Base-by-base conservation (phyloP, 2,113 vertebrate genomes). In the Gracilinanus agilis region DNA sequence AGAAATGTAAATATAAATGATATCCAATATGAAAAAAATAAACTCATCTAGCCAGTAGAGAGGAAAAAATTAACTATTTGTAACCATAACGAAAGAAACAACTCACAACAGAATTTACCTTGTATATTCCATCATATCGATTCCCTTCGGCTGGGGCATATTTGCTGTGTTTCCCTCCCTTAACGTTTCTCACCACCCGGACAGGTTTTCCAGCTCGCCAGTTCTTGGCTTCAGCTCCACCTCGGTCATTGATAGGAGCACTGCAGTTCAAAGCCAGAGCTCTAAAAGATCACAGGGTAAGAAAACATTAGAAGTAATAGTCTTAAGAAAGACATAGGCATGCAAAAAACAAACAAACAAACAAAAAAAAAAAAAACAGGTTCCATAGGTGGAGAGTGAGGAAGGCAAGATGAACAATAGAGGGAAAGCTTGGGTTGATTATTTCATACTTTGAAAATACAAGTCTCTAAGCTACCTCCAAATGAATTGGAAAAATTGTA, bases 111-210 rank as follows among this genome's bases (percentile, higher is more conserved):
- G 13, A 2, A 0, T 95, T 96, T 67, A 99, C 99, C 99, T 99
- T 99, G 94, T 99, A 99, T 93, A 99, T 99, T 0, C 99, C 99
- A 0, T 99, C 99, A 0, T 99, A 99, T 95, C 99, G 96, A 98
- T 99, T 99, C 44, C 99, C 99, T 90, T 99, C 99, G 0, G 99
- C 98, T 0, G 99, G 99, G 0, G 98, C 99, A 0, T 99, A 99
- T 97, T 99, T 99, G 98, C 99, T 99, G 92, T 99, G 99, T 9
- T 99, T 99, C 55, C 99, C 99, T 0, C 99, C 99, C 90, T 99
- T 99, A 24, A 99, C 98, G 0, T 98, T 99, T 54, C 99, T 98
- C 91, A 99, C 99, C 92, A 99, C 99, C 13, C 99, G 96, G 0
- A 99, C 99, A 0, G 99, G 99, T 96, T 99, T 99, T n/a, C 99